These are phyloP conservation scores for Margarornis squamiger DNA, from an alignment of 2,797 vertebrate species.

Conservation along the genomic window DNA sequence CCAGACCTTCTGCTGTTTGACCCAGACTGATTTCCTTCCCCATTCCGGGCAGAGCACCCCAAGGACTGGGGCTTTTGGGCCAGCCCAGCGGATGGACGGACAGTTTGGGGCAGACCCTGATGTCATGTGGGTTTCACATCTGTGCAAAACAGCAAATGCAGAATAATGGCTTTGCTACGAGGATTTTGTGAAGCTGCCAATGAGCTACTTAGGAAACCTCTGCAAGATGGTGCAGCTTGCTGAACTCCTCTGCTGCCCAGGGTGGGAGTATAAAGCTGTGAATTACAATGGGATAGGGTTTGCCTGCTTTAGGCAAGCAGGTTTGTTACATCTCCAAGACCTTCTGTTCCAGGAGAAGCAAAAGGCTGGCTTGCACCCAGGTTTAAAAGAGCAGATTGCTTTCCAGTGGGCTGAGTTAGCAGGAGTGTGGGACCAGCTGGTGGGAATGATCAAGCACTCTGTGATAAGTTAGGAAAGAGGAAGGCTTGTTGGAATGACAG, in stretches of 20 bases:
- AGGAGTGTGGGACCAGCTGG: neutral
- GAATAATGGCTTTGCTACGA: neutral
- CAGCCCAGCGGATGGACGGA: neutral
- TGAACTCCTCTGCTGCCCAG: neutral
- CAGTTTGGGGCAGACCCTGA: neutral
- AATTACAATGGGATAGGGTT: neutral
- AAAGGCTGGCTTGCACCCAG: neutral
- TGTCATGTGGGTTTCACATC: neutral
- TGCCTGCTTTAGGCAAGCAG: neutral
- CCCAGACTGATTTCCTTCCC: neutral
- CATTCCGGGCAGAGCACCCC: neutral
- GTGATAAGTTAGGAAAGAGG: neutral
- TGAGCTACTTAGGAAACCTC: neutral
- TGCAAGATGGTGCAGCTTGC: neutral
- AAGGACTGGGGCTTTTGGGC: neutral
- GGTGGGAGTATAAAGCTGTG: neutral
- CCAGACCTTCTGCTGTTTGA: neutral
- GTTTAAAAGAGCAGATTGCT: neutral
- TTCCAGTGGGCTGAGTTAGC: neutral
- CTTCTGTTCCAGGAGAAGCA: neutral
- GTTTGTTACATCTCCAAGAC: neutral
- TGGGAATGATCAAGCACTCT: neutral
- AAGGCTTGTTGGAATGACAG: neutral
- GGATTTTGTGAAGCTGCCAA: constrained; percentile 9
- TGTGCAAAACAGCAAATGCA: neutral